Evolutionary conservation across 2,797 vertebrate genomes (phyloP).

Genomic region (Phalloptychus januarius): DNA sequence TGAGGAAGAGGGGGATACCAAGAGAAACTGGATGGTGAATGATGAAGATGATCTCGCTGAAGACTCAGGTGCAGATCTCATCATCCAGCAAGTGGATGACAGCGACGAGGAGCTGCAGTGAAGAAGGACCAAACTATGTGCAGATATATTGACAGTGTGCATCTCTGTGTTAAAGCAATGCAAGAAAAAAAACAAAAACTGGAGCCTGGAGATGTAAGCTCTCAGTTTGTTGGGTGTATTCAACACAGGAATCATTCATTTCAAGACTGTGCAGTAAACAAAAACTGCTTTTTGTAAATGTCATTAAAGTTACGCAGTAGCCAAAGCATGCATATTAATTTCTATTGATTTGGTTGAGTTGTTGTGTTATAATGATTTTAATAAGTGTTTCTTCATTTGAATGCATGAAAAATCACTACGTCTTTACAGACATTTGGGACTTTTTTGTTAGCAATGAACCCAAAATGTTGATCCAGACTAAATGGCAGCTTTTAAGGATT

Average conservation of each 20-base stretch:
- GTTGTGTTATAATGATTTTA: slow-evolving; percentile 33
- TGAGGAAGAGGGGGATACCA: slow-evolving; percentile 86
- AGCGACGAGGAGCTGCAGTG: slow-evolving; percentile 90
- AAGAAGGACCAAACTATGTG: slow-evolving; percentile 60
- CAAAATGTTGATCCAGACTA: slow-evolving; percentile 21
- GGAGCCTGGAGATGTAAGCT: slow-evolving; percentile 54
- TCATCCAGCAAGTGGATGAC: slow-evolving; percentile 95
- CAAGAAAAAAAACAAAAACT: slow-evolving; percentile 48
- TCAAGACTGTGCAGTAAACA: slow-evolving; percentile 40
- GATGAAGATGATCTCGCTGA: slow-evolving; percentile 90
- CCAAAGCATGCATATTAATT: slow-evolving; percentile 65
- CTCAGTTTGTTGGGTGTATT: slow-evolving; percentile 28
- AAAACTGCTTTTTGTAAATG: slow-evolving; percentile 49
- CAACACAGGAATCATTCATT: slow-evolving; percentile 28
- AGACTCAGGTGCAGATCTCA: slow-evolving; percentile 91
- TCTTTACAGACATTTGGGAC: slow-evolving; percentile 22
- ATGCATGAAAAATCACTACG: slow-evolving; percentile 56
- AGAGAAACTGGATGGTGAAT: slow-evolving; percentile 86
- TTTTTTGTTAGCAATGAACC: slow-evolving; percentile 18
- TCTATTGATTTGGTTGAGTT: slow-evolving; percentile 45
- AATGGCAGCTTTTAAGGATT: slow-evolving; percentile 2
- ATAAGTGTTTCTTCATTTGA: slow-evolving; percentile 34
- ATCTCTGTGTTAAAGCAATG: slow-evolving; percentile 55
- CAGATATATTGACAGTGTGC: slow-evolving; percentile 1
- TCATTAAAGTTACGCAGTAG: slow-evolving; percentile 63